Base-by-base conservation (phyloP, 2,888 invertebrate genomes). In the Melinaea marsaeus region DNA sequence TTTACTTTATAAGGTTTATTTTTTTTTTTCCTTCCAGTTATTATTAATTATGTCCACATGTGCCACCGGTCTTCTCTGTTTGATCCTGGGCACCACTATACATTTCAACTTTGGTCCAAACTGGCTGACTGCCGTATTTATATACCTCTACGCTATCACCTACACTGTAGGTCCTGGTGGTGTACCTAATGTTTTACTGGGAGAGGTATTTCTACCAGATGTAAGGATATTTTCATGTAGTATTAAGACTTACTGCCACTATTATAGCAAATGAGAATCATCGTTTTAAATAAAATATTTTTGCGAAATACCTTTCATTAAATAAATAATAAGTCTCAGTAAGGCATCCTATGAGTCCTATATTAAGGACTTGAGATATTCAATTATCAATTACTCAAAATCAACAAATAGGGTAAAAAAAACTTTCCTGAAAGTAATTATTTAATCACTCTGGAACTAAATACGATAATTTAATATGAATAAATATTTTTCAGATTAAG, bases 41-140 rank as follows among this genome's bases (percentile, higher is more conserved):
- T 65, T 47, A 46, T 72, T 71, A 79, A 83, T 60, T 67, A 78
- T 70, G 71, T 73, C 75, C 71, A 74, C 74, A 2, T 4, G 70
- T 0, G 66, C 66, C 1, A 69, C 74, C 0, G 72, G 73, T 0
- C 2, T 72, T 1, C 71, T 68, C 60, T 74, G 75, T 55, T n/a
- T 73, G 5, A 11, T 72, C 6, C 69, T 76, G 4, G 77, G 75
- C 1, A 62, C 71, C 0, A 76, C 74, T 61, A 70, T 75, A 4
- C 75, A 75, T n/a, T 35, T 72, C 5, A 48, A 68, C 5, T 74
- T 73, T 71, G 77, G 74, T 4, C 75, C 76, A 0, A 65, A 65
- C 58, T 72, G 72, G 68, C 1, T 74, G 45, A 74, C 73, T 0
- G 72, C 72, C 0, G 68, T 73, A 6, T 63, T 73, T 2, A 72